Percentiles rank a stretch among this genome's conserved stretches.
phyloP scores from a whole-genome alignment of 1,140 invertebrate species.

The Elymnias hypermnestra region DNA sequence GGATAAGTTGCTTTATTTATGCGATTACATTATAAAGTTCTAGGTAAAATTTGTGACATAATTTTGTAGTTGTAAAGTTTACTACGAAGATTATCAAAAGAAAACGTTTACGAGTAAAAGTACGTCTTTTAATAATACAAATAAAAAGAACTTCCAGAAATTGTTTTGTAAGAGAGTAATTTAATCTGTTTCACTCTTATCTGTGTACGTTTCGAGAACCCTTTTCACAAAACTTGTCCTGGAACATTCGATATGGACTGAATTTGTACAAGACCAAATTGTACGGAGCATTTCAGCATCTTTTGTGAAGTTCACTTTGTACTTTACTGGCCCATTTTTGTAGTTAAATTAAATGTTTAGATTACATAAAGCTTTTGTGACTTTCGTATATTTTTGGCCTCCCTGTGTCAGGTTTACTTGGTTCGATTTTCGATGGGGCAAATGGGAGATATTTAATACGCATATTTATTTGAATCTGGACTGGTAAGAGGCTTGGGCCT shows the following conservation, averaged over 20 bases:
- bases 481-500: too few relatives aligned
- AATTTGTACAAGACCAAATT: slow-evolving; percentile 60
- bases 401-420: too few relatives aligned
- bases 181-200: slow-evolving; percentile 53
- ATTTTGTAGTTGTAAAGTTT: too few relatives aligned
- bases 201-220: slow-evolving; percentile 46
- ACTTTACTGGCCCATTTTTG: slow-evolving; percentile 52
- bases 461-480: too few relatives aligned
- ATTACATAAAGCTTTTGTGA: slow-evolving; percentile 16
- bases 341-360: slow-evolving; percentile 53
- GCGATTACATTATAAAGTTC: too few relatives aligned
- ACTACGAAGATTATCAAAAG: not conserved
- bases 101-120: not conserved
- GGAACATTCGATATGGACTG: slow-evolving; percentile 64
- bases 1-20: too few relatives aligned
- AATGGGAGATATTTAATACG: too few relatives aligned
- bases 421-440: too few relatives aligned
- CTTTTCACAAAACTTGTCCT: slow-evolving; percentile 62
- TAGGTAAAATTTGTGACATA: too few relatives aligned
- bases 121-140: slow-evolving; percentile 17
- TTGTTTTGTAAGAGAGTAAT: slow-evolving; percentile 55
- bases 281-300: slow-evolving; percentile 51
- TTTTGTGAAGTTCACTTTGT: slow-evolving; percentile 59
- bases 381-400: too few relatives aligned
- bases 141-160: slow-evolving; percentile 14